Percentiles rank a stretch among this genome's conserved stretches.
Conservation (phyloP, 2,113 vertebrate species). For the Laticauda colubrina region DNA sequence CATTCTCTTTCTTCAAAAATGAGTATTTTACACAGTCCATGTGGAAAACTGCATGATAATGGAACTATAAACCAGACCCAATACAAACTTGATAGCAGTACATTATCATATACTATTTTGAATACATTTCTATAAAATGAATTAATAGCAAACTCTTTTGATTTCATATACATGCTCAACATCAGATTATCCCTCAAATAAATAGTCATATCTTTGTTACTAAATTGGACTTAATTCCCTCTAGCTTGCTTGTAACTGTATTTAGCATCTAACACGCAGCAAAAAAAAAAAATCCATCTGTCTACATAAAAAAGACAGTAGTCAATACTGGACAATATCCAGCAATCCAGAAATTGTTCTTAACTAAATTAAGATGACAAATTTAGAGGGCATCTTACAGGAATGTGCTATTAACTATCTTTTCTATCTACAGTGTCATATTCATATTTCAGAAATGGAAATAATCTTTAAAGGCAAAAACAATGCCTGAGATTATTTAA, state of each 20-base stretch:
- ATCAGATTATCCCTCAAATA: background rate
- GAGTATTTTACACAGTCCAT: background rate
- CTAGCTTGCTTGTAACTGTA: background rate
- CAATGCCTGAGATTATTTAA: background rate
- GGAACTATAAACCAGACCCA: background rate
- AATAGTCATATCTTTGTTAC: background rate
- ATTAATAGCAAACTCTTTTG: background rate
- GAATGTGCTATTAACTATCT: background rate
- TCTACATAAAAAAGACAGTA: background rate
- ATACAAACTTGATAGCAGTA: background rate
- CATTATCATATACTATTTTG: background rate
- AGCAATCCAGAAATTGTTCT: background rate
- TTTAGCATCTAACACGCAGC: background rate
- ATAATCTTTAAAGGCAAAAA: background rate
- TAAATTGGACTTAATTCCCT: slow-evolving; percentile 2
- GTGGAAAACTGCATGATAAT: background rate
- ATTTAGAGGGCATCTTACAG: background rate
- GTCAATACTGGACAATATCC: background rate
- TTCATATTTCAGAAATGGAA: background rate
- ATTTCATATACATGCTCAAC: background rate
- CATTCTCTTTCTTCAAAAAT: background rate
- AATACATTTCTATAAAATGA: background rate
- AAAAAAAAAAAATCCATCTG: background rate
- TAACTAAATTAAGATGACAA: background rate
- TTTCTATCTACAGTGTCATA: background rate